Conservation (phyloP, 2,797 vertebrate species). For the Syngnathus acus region DNA sequence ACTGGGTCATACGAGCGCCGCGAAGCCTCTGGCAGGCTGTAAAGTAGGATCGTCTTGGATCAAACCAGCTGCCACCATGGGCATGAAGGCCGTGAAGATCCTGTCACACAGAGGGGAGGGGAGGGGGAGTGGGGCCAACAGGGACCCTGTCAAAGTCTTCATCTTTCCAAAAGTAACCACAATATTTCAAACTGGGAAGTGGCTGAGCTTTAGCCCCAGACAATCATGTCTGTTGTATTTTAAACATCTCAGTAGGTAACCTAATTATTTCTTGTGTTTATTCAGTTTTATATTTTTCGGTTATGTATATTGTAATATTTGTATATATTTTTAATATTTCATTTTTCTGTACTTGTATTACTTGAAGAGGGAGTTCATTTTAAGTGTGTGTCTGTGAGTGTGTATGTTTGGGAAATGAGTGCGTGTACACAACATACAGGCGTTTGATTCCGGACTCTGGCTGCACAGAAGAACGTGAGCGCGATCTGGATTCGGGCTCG, state of each 20-base stretch:
- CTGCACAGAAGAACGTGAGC: constrained; percentile 71
- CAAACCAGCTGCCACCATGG: constrained; percentile 98
- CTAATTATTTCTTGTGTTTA: background rate
- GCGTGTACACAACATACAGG: constrained; percentile 75
- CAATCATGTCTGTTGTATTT: background rate
- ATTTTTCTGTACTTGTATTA: too few relatives aligned
- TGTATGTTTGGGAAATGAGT: background rate
- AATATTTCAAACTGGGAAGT: background rate
- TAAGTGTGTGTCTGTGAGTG: background rate
- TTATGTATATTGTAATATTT: too few relatives aligned
- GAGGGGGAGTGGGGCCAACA: background rate
- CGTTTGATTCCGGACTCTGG: constrained; percentile 95
- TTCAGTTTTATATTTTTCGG: too few relatives aligned
- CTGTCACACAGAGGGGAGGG: constrained; percentile 71
- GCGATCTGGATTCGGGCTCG: constrained; percentile 62
- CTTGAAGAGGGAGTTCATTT: too few relatives aligned
- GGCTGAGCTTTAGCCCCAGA: too few relatives aligned
- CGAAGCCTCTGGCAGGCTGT: constrained; percentile 95
- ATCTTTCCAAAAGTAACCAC: background rate
- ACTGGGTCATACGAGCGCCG: constrained; percentile 84
- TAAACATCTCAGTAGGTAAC: background rate
- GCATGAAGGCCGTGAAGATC: constrained; percentile 99
- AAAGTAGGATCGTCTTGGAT: constrained; percentile 97
- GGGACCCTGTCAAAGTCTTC: background rate
- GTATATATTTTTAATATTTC: too few relatives aligned